phyloP scores from a whole-genome alignment of 2,797 vertebrate species.

The Typhlichthys eigenmanni region DNA sequence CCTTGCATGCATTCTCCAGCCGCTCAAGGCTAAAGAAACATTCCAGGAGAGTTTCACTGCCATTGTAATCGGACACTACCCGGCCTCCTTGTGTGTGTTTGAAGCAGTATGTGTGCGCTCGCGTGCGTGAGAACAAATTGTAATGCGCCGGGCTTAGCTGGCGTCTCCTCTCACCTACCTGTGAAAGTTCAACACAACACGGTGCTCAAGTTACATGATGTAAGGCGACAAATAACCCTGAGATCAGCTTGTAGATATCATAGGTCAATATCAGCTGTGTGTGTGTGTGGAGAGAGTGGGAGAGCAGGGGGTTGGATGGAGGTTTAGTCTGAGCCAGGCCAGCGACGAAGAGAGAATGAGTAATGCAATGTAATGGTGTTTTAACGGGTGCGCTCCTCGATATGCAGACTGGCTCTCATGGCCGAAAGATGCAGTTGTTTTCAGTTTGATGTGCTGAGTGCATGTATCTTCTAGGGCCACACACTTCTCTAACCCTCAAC shows the following conservation, averaged over 20 bases:
- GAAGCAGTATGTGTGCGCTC: slow-evolving; percentile 37
- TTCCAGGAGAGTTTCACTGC: slow-evolving; percentile 61
- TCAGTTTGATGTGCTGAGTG: no score
- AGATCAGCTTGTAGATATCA: slow-evolving; percentile 8
- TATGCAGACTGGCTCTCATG: no score
- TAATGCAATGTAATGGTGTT: background rate
- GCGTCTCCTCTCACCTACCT: slow-evolving; percentile 3
- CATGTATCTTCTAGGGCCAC: no score
- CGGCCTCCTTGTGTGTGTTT: slow-evolving; percentile 16
- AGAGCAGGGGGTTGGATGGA: slow-evolving; percentile 5
- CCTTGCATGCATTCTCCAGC: slow-evolving; percentile 57
- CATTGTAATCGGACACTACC: slow-evolving; percentile 54
- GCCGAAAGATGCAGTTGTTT: no score
- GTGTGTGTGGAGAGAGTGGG: slow-evolving; percentile 7
- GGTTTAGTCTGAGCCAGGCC: no score
- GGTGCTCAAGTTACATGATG: slow-evolving; percentile 38
- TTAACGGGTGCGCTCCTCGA: background rate
- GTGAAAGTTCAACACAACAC: slow-evolving; percentile 32
- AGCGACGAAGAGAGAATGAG: slow-evolving; percentile 13
- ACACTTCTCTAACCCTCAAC: no score
- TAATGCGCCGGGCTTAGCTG: slow-evolving; percentile 14
- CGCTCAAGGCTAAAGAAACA: slow-evolving; percentile 66
- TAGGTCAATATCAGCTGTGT: background rate
- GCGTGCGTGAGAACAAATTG: slow-evolving; percentile 21
- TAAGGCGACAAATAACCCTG: slow-evolving; percentile 27